Percentiles rank a stretch among this genome's conserved stretches.
These are phyloP conservation scores for Hydrophis major DNA, from an alignment of 2,797 vertebrate species.

Conservation along the genomic window DNA sequence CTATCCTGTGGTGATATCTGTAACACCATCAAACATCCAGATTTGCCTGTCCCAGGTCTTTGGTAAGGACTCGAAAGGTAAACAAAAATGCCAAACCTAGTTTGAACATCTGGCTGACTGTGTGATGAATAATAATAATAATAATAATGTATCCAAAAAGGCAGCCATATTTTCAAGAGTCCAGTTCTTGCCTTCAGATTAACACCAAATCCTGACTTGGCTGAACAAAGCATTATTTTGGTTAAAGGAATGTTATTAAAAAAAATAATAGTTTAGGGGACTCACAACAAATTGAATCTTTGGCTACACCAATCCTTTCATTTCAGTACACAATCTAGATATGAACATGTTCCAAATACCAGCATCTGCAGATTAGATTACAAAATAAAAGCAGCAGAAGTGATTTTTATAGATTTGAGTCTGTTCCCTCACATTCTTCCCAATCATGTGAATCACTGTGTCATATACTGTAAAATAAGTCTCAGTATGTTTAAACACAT, in stretches of 20 bases:
- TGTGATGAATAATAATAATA: neutral
- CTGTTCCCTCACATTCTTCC: neutral
- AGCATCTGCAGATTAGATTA: slow-evolving; percentile 8
- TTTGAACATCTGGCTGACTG: no score
- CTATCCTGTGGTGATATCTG: no score
- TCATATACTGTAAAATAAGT: neutral
- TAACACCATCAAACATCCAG: no score
- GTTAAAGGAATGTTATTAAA: slow-evolving; percentile 10
- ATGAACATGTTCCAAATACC: neutral
- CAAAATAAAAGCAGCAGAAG: slow-evolving; percentile 6
- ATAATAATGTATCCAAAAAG: neutral
- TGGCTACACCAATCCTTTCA: neutral
- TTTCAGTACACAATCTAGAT: neutral
- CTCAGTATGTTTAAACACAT: neutral
- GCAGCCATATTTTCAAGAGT: rapidly evolving
- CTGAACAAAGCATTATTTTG: neutral
- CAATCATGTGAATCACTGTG: no score
- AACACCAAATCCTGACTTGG: slow-evolving; percentile 9
- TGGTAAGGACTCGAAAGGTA: no score
- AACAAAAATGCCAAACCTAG: no score
- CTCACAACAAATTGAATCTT: neutral
- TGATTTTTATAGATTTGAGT: neutral
- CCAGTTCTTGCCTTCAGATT: neutral
- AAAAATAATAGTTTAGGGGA: neutral
- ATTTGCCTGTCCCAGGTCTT: no score